Conservation (phyloP, 2,113 vertebrate species). For the Nyctereutes procyonoides region DNA sequence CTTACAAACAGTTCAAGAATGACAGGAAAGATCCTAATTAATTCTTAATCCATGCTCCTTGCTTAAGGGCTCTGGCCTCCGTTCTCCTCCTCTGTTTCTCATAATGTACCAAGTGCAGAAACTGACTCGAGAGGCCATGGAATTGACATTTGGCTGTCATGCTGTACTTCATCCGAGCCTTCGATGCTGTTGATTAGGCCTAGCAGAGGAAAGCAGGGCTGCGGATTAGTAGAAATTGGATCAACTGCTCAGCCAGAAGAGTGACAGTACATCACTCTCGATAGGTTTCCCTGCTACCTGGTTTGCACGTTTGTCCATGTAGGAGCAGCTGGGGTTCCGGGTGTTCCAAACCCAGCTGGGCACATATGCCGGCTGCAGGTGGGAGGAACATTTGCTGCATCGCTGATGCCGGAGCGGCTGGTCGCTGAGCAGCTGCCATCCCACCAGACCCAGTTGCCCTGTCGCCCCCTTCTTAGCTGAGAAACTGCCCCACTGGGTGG, state of each 20-base stretch:
- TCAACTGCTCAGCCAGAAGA: background rate
- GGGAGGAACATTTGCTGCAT: background rate
- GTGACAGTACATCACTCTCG: background rate
- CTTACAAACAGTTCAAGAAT: constrained; percentile 3
- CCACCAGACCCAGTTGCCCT: background rate
- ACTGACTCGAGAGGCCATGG: background rate
- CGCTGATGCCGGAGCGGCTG: background rate
- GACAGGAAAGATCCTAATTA: background rate
- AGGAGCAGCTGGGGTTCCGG: background rate
- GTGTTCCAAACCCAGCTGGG: background rate
- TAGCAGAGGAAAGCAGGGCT: background rate
- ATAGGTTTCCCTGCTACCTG: background rate
- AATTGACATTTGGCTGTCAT: constrained; percentile 31
- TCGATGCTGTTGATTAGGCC: background rate
- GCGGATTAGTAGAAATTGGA: background rate
- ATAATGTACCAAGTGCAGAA: background rate
- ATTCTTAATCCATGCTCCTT: constrained; percentile 21
- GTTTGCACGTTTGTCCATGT: background rate
- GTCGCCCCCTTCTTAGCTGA: background rate
- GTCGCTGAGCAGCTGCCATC: background rate
- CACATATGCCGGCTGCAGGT: background rate
- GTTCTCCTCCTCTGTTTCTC: constrained; percentile 8
- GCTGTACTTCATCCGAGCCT: background rate
- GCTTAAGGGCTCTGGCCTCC: background rate
- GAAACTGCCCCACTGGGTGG: background rate